Percentiles rank a stretch among this genome's conserved stretches.
Conservation (phyloP, 2,797 vertebrate genomes). For the Chiropotes sagulatus region DNA sequence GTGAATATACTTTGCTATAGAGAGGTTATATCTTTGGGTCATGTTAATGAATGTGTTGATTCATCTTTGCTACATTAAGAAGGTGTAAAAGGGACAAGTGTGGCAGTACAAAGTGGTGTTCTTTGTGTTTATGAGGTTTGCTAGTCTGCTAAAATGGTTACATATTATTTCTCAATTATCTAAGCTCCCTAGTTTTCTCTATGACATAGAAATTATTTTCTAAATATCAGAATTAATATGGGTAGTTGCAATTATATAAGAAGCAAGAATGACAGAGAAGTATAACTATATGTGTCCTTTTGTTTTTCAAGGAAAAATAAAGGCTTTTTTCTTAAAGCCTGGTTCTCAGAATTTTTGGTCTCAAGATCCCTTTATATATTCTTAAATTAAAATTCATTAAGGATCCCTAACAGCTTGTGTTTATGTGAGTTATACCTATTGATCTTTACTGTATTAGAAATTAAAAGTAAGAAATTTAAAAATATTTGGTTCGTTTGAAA, state of each 20-base stretch:
- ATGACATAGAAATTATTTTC: constrained; percentile 2
- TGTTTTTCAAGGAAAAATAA: constrained; percentile 4
- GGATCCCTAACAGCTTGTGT: neutral
- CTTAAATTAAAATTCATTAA: constrained; percentile 41
- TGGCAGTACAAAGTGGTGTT: neutral
- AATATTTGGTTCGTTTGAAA: constrained; percentile 20
- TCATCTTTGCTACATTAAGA: constrained; percentile 23
- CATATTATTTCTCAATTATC: neutral
- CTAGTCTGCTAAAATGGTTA: neutral
- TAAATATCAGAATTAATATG: neutral
- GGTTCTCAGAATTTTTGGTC: neutral
- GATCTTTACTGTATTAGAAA: neutral
- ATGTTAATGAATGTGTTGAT: neutral
- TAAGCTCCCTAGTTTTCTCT: neutral
- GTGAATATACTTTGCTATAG: neutral
- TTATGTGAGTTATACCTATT: neutral
- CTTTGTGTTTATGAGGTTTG: constrained; percentile 2
- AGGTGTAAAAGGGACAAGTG: neutral
- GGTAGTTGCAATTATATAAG: neutral
- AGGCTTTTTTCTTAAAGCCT: neutral
- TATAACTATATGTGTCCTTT: neutral
- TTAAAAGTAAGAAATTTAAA: neutral
- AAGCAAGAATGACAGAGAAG: neutral
- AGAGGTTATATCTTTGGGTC: neutral
- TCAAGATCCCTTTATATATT: neutral